Base-by-base conservation (phyloP, 2,113 vertebrate species). In the Psettodes erumei region DNA sequence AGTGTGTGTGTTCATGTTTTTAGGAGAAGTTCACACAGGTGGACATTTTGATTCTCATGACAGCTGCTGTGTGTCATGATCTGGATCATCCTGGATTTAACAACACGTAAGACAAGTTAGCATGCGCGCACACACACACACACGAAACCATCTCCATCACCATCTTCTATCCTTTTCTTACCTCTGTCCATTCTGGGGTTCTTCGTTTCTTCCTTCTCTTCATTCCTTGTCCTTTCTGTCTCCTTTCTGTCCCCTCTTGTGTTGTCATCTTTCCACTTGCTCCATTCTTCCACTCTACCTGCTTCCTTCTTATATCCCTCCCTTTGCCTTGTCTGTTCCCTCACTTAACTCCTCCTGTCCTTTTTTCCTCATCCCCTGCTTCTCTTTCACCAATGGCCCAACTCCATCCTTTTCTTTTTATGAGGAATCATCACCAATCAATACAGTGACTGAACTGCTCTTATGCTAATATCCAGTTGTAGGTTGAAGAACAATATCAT, bases 1-100 rank as follows among this genome's bases (percentile, higher is more conserved):
- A 38, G 5, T 48, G 60, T 77, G 33, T 54, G 45, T 77, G 15
- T 76, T 18, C 35, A 10, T 59, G 6, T 35, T 84, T 70, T 6
- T 81, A 98, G 97, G 95, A 96, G 84, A 96, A 95, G 23, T 92
- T 98, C 50, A 94, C 95, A n/a, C 95, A 94, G 25, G 77, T 94
- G 72, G 97, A 98, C 55, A 90, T 98, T 81, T 82, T 96, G 81
- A 94, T 95, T 78, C 94, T 99, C 12, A 96, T 99, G 95, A 97
- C 96, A 0, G 95, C 97, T 0, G 96, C 97, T 51, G 91, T 98
- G 51, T 98, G 97, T 89, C 97, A 98, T 0, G 97, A 98, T 74
- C 78, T 98, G 42, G 97, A 98, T 59, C 97, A 98, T 50, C 97
- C 97, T 0, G 97, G 97, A 4, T 98, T 95, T 74, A 98, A 97